Evolutionary conservation across 2,113 vertebrate genomes (phyloP).

Genomic region (Catharus minimus): DNA sequence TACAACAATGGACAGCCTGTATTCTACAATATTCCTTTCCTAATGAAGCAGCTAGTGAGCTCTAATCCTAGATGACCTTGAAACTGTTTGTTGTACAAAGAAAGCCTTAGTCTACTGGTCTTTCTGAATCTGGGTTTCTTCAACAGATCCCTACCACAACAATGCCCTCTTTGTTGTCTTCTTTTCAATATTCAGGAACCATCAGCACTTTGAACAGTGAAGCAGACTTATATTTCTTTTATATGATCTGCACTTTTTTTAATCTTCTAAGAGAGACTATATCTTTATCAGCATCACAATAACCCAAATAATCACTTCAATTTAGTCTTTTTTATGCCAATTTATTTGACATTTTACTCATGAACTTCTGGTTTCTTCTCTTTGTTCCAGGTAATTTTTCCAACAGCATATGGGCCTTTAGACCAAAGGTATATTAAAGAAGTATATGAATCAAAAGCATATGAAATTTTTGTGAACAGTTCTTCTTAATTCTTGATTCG

Average conservation of each 20-base stretch:
- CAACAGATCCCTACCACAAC: not conserved
- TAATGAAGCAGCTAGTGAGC: not conserved
- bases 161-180: not conserved
- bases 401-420: not conserved
- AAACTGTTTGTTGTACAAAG: not conserved
- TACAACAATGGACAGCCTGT: not conserved
- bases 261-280: not conserved
- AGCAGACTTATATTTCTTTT: not conserved
- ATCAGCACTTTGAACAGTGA: not conserved
- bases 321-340: not conserved
- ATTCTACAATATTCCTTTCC: not conserved
- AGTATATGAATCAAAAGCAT: not conserved
- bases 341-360: not conserved
- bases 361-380: not conserved
- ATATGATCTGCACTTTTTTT: fast-evolving
- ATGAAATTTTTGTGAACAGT: not conserved
- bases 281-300: not conserved
- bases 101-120: not conserved
- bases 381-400: not conserved
- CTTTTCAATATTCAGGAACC: not conserved
- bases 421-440: not conserved
- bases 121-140: not conserved
- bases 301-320: not conserved
- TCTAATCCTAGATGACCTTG: not conserved
- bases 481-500: not conserved